Base-by-base conservation (phyloP, 2,113 vertebrate genomes). In the Pagrus major region DNA sequence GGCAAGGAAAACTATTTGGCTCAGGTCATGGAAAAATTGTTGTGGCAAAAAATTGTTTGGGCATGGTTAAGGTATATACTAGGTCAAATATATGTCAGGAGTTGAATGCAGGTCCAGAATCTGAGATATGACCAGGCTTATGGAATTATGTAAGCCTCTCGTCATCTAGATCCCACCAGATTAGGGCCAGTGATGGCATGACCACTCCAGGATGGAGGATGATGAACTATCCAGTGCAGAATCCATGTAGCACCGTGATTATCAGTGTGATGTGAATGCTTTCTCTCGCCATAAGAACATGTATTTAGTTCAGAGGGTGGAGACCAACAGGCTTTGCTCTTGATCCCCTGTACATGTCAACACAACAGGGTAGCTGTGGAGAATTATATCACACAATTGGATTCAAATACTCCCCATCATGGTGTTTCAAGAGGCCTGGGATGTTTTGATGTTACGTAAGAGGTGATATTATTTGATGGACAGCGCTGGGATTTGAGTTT, bases 91-190 rank as follows among this genome's bases (percentile, higher is more conserved):
- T 66, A 47, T 68, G 51, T 21, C 63, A 74, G 12, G 23, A 33
- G 14, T 20, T 27, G 25, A 81, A 18, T 58, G 27, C 42, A 39
- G 69, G 61, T 78, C 78, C 74, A 80, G 37, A 71, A 70, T 88
- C 46, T 0, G 18, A 91, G 83, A 78, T 83, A 84, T 54, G 78
- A 69, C 39, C 56, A 63, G 78, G 91, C 71, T 93, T 92, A 93
- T 90, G 71, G 81, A 92, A 90, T 93, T 89, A 93, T 92, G 74
- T 92, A 94, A 94, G 47, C 23, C 47, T 68, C 69, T 86, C 54
- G 52, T 90, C 90, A 88, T 84, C 71, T 70, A 71, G 76, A 89
- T 85, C 78, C 79, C 47, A 56, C n/a, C 49, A 85, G 91, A 92
- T 94, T 91, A 92, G 81, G 73, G 81, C 72, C 80, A 78, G 67